Base-by-base conservation (phyloP, 2,113 vertebrate genomes). In the Galemys pyrenaicus region DNA sequence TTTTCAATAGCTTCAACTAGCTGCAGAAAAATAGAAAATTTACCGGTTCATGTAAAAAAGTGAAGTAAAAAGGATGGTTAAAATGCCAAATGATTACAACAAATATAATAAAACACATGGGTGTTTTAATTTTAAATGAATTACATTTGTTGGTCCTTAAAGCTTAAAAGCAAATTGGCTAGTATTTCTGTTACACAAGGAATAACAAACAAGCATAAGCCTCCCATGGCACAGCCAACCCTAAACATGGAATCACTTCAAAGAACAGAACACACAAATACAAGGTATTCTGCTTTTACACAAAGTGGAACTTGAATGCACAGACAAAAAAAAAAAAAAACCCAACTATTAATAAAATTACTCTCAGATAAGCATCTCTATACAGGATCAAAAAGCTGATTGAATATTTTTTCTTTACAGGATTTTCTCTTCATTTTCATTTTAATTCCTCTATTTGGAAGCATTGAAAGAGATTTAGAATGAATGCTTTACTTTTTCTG, bases 21-120 rank as follows among this genome's bases (percentile, higher is more conserved):
- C 19, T 58, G 30, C 6, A 84, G 74, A 79, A 93, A 96, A 95
- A 82, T n/a, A 73, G 41, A 74, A 82, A 89, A 67, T 87, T 58
- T 58, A 74, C 39, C 51, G 17, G 32, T 35, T 74, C 87, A 77
- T 46, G 46, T 85, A 94, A 68, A 86, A 51, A 92, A 56, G 39
- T 92, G n/a, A 86, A 81, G 2, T 51, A 9, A 62, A 87, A 88
- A 64, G 17, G 15, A 26, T 35, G 2, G 51, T 74, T 87, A 68
- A 87, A 68, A 87, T 64, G 28, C 10, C 70, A 68, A 60, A 60
- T 56, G 12, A 24, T 39, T 71, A 62, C 15, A 60, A 49, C 64
- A 87, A 28, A 26, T 54, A 83, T 64, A n/a, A 44, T 22, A 58
- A 19, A 35, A 62, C 58, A n/a, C 15, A 4, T 87, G 78, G 20